Evolutionary conservation across 37 sponge, comb jelly and placozoan species (phyloP).

Genomic region (Tethya wilhelma): DNA sequence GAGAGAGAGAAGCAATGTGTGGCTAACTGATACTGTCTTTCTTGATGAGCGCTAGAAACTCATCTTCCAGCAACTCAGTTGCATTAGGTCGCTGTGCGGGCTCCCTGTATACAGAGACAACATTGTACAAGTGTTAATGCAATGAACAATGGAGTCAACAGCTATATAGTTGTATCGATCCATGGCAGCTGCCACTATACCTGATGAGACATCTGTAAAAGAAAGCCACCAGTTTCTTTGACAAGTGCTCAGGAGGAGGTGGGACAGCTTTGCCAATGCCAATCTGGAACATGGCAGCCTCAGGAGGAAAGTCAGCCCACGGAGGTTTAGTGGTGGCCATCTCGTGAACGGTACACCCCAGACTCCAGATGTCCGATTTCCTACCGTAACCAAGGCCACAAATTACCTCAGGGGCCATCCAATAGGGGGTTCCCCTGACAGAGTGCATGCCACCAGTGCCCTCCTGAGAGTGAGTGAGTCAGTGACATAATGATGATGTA

Average conservation of each 20-base stretch:
- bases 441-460: slow-evolving; percentile 63
- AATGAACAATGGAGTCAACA: neutral
- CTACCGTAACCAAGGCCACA: slow-evolving; percentile 77
- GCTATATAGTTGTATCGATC: neutral
- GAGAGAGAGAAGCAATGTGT: neutral
- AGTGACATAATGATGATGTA: neutral
- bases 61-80: slow-evolving; percentile 39
- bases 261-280: slow-evolving; percentile 75
- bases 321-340: slow-evolving; percentile 88
- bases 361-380: slow-evolving; percentile 93
- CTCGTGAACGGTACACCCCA: slow-evolving; percentile 88
- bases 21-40: neutral
- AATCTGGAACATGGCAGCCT: slow-evolving; percentile 89
- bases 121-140: neutral
- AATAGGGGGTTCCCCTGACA: slow-evolving; percentile 92
- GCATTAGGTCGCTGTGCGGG: slow-evolving; percentile 47
- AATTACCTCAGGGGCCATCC: slow-evolving; percentile 97
- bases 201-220: slow-evolving; percentile 37
- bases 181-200: neutral
- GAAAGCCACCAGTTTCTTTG: slow-evolving; percentile 47
- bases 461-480: slow-evolving; percentile 7
- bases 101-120: slow-evolving; percentile 24
- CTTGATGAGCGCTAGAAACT: slow-evolving; percentile 2
- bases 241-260: slow-evolving; percentile 68
- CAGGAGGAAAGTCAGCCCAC: slow-evolving; percentile 75